Evolutionary conservation across 1,140 invertebrate genomes (phyloP), one percentile per base, ranked within the genome.

Genomic region (Drosophila ficusphila): DNA sequence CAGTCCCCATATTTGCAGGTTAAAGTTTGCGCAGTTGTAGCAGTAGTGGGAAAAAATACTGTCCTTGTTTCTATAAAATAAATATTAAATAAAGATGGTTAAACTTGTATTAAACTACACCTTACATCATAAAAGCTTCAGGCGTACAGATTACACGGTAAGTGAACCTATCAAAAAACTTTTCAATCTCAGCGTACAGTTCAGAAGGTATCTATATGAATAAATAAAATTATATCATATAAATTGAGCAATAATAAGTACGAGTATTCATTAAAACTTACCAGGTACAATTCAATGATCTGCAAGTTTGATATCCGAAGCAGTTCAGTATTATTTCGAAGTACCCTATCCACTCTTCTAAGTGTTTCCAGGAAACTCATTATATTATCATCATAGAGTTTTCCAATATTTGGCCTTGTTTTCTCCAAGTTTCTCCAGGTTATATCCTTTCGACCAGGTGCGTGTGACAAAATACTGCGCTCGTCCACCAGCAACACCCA

Each of bases 1-100:
- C 2, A 90, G 23, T 19, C 78, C 70, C 89, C 89, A 90, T 12
- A 90, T 38, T 44, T 90, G 70, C 8, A 76, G 34, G 3, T 69
- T 48, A n/a, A 60, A 90, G 4, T 83, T 68, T 0, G 19, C 14
- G 19, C 54, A 49, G 5, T 56, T 21, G 16, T 79, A 90, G 39
- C 54, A 77, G 57, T 90, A 90, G 18, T 48, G 41, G 6, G 74
- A 44, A 7, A 54, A 49, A 0, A 61, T 33, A 14, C 68, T 69
- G 23, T 73, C 56, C 3, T 38, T 29, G 2, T 71, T 58, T 1
- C 83, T 90, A 21, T 0, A 3, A 33, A 41, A 47, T 2, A 47
- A 1, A 16, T 7, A 7, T 8, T 3, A 8, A 16, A 14, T 16
- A 16, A 9, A 8, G 3, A 23, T 8, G 8, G 14, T 33, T 14